These are phyloP conservation scores for Odontocolon sp. DNA, from an alignment of 2,888 invertebrate genomes.

Conservation along the genomic window DNA sequence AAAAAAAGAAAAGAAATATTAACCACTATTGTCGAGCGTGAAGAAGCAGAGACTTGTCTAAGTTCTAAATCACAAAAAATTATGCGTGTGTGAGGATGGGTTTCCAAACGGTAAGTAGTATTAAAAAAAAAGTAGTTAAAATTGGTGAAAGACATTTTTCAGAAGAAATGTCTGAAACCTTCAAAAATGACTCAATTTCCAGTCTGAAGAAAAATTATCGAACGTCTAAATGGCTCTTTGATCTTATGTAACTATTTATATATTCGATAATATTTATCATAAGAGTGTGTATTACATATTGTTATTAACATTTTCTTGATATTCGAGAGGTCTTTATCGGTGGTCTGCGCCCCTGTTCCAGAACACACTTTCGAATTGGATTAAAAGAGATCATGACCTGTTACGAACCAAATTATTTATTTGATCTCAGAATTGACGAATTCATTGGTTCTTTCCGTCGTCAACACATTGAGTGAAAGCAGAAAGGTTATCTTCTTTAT, in stretches of 20 bases:
- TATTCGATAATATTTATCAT: no score
- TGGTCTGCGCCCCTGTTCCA: no score
- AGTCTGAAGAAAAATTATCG: not conserved
- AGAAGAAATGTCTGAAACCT: not conserved
- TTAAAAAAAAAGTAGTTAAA: not conserved
- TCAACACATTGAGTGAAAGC: not conserved
- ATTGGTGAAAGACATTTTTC: not conserved
- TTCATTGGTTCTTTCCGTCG: no score
- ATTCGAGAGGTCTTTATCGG: no score
- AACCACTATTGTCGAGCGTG: not conserved
- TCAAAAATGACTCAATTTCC: not conserved
- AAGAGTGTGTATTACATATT: no score
- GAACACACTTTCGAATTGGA: no score
- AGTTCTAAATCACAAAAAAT: not conserved
- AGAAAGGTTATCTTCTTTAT: slow-evolving; percentile 22
- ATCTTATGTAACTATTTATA: no score
- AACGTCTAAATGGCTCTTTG: no score
- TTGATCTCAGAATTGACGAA: no score
- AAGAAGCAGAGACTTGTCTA: no score
- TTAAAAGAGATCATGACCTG: not conserved
- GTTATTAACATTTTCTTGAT: no score
- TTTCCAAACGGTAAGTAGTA: not conserved
- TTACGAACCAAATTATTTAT: not conserved
- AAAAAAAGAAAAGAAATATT: not conserved
- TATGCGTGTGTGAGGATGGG: not conserved